phyloP scores from a whole-genome alignment of 2,888 invertebrate species.

The Tricholauxania praeusta region DNA sequence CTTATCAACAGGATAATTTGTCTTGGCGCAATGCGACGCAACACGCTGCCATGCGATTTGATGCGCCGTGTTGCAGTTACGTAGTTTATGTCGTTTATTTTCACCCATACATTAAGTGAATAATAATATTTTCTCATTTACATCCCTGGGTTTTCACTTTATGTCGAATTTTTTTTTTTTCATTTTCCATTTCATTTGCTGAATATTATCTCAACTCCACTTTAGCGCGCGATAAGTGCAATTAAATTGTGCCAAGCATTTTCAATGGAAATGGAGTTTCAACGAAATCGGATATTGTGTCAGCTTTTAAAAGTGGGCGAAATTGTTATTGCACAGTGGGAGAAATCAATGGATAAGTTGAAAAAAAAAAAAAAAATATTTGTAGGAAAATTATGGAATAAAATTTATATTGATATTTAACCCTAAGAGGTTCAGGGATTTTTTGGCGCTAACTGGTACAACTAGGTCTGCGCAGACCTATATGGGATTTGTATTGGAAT shows the following conservation, averaged over 20 bases:
- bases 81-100: neutral
- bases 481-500: no score
- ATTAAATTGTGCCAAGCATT: constrained; percentile 27
- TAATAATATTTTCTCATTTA: constrained; percentile 9
- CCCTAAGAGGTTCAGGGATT: no score
- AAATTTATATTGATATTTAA: no score
- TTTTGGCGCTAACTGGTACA: no score
- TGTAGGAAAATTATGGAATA: no score
- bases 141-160: neutral
- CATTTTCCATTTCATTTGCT: neutral
- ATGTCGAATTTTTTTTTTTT: constrained; percentile 5
- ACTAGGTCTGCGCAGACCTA: no score
- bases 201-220: constrained; percentile 28
- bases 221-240: constrained; percentile 35
- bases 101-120: neutral
- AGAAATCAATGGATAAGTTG: no score
- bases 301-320: neutral
- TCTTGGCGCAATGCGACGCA: constrained; percentile 16
- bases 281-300: neutral
- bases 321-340: neutral
- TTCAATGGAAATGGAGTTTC: neutral
- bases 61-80: no score
- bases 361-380: no score
- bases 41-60: neutral
- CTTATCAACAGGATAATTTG: constrained; percentile 28